Base-by-base conservation (phyloP, 2,888 invertebrate genomes). In the Halictus ligatus region DNA sequence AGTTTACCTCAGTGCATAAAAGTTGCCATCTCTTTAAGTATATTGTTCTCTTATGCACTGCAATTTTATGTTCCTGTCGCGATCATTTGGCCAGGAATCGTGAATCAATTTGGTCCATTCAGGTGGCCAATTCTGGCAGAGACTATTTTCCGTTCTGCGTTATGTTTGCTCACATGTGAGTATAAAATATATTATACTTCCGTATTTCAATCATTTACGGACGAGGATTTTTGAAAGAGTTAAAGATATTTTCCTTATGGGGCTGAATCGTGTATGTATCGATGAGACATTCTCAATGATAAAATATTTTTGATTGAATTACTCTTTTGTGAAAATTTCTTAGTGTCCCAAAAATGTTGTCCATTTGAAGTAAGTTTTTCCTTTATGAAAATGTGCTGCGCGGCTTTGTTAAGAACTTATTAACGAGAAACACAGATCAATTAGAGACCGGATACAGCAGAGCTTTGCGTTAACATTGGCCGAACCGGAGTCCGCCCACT, bases 41-140 rank as follows among this genome's bases (percentile, higher is more conserved):
- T 99, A 85, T 96, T 99, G 89, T 96, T 99, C 88, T 98, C 98
- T 0, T 99, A 99, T 95, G 98, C 99, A 0, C 96, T 99, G 35
- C 99, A 99, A 96, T 98, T 99, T 94, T 99, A 99, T 95, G 99
- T 99, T 67, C 98, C 99, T 0, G 96, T 99, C 72, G 97, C 97
- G 81, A 98, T 99, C 84, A 97, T 98, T 92, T 98, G 98, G 98
- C 98, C 99, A 0, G 95, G 95, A 54, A 95, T 98, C 48, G 94
- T 95, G 79, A 94, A 95, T 77, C 95, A 96, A 90, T 96, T 96
- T 75, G 97, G 96, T 10, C 95, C 96, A 58, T 96, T 96, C 87
- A 96, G 96, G 74, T 96, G 96, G 91, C 97, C 97, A 0, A 95
- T 97, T 0, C 91, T 96, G 48, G 96, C 96, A 29, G 98, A 98